Conservation (phyloP, 2,797 vertebrate genomes). For the Siniperca obscura region DNA sequence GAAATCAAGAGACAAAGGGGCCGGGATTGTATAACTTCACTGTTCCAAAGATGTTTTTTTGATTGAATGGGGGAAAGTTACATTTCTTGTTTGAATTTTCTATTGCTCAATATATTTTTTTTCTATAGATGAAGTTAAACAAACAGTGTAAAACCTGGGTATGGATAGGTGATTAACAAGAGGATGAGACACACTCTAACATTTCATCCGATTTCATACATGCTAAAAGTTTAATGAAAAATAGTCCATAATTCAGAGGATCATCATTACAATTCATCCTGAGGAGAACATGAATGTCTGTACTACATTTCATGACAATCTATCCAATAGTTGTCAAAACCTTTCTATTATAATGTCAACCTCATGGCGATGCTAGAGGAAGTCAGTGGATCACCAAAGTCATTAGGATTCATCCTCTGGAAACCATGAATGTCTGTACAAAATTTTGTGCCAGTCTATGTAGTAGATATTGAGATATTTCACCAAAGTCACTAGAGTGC, state of each 20-base stretch:
- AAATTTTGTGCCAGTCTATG: no score
- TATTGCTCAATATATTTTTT: constrained; percentile 8
- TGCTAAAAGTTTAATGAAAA: no score
- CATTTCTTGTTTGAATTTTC: constrained; percentile 32
- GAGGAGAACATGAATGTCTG: background rate
- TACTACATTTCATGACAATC: background rate
- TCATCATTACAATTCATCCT: background rate
- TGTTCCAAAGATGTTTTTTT: constrained; percentile 24
- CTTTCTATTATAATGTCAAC: no score
- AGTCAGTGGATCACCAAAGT: no score
- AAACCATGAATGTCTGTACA: no score
- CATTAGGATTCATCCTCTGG: no score
- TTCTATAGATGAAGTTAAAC: constrained; percentile 20
- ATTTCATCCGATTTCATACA: no score
- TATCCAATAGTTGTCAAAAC: background rate
- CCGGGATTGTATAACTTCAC: constrained; percentile 24
- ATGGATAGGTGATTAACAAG: constrained; percentile 9
- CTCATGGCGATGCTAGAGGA: no score
- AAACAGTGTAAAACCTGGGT: background rate
- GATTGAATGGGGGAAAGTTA: constrained; percentile 28
- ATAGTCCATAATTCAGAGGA: no score
- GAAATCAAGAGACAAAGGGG: constrained; percentile 61
- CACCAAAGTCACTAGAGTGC: no score
- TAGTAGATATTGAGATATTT: background rate
- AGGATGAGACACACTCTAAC: background rate